phyloP scores from a whole-genome alignment of 2,113 vertebrate genomes.

The Boleophthalmus pectinirostris region DNA sequence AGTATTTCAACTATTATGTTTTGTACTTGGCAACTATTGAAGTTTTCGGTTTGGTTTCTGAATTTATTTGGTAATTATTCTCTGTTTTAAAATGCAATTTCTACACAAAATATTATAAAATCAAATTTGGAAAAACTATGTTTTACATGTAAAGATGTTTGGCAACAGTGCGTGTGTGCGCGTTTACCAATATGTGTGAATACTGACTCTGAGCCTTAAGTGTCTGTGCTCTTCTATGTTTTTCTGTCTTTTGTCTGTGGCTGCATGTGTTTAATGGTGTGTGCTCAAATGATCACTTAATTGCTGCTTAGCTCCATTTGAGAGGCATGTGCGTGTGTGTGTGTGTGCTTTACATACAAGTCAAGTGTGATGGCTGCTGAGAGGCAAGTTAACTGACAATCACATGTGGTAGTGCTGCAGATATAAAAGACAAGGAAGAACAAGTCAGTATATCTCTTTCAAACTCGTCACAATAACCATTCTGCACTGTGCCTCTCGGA shows the following conservation, averaged over 20 bases:
- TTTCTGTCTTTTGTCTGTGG: conserved; percentile 59
- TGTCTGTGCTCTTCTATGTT: conserved; percentile 70
- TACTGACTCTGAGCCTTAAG: conserved; percentile 71
- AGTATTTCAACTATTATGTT: background rate
- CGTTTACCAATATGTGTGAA: conserved; percentile 75
- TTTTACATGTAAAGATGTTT: conserved; percentile 26
- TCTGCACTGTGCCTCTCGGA: conserved; percentile 63
- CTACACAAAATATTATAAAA: no score
- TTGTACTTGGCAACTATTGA: background rate
- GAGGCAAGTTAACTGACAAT: conserved; percentile 27
- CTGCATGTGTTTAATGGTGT: conserved; percentile 75
- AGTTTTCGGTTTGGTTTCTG: background rate
- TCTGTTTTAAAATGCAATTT: no score
- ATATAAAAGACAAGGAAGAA: conserved; percentile 26
- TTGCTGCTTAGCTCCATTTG: conserved; percentile 60
- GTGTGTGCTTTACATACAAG: conserved; percentile 20
- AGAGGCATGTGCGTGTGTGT: conserved; percentile 41
- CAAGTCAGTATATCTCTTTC: conserved; percentile 47
- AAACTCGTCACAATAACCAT: conserved; percentile 72
- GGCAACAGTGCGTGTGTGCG: conserved; percentile 19
- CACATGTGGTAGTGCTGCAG: conserved; percentile 11
- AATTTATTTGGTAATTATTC: background rate
- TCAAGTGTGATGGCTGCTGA: conserved; percentile 35
- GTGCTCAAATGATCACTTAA: conserved; percentile 77
- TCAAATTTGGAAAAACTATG: conserved; percentile 14